Percentiles rank a stretch among this genome's conserved stretches.
Conservation (phyloP, 2,888 invertebrate species). For the Pterostichus niger region DNA sequence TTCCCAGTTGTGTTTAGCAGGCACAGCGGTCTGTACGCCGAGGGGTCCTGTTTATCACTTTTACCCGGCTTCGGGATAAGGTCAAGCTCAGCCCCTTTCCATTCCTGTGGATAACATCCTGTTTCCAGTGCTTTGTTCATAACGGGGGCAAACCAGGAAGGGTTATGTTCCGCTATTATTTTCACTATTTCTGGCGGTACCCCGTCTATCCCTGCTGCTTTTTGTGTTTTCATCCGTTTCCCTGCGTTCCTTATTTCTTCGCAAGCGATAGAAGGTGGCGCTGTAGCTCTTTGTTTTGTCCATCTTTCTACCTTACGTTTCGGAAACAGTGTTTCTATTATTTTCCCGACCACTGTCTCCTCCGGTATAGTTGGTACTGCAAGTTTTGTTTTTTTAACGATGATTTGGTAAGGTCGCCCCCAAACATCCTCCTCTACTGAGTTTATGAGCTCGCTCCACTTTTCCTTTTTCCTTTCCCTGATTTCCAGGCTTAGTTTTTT, state of each 20-base stretch:
- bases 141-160: not conserved
- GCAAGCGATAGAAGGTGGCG: not conserved
- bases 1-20: not conserved
- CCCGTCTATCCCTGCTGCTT: not conserved
- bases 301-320: not conserved
- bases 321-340: not conserved
- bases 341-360: not conserved
- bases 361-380: not conserved
- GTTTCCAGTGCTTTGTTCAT: not conserved
- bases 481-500: not conserved
- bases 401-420: not conserved
- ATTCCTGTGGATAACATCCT: not conserved
- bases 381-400: not conserved
- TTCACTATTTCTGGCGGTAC: not conserved
- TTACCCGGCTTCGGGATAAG: not conserved
- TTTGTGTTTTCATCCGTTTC: not conserved
- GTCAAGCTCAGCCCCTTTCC: not conserved
- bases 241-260: not conserved
- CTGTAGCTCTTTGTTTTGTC: not conserved
- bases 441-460: not conserved
- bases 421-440: conserved; percentile 1
- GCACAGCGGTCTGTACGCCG: not conserved
- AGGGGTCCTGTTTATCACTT: not conserved
- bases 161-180: not conserved
- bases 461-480: conserved; percentile 5